Conservation (phyloP, 2,797 vertebrate species). For the Thamnophis elegans region DNA sequence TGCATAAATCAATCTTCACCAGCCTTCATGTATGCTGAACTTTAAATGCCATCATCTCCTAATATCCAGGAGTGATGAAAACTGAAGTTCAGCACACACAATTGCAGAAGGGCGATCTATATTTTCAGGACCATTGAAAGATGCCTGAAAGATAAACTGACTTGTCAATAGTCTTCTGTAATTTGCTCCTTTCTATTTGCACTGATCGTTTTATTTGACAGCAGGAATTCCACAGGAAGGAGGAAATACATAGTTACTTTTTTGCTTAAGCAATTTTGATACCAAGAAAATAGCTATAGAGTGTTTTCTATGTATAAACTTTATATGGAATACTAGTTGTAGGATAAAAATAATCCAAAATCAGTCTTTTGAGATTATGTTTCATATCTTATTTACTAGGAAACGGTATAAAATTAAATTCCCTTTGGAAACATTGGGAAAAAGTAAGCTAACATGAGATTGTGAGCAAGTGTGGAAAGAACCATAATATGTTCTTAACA, state of each 20-base stretch:
- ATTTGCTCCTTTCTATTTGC: not conserved
- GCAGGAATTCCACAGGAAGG: not conserved
- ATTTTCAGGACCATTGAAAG: not conserved
- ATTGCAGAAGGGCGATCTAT: not conserved
- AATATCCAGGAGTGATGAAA: not conserved
- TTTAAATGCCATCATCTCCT: not conserved
- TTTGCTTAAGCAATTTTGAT: not conserved
- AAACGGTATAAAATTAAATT: not conserved
- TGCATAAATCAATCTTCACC: not conserved
- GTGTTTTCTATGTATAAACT: not conserved
- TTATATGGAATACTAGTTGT: constrained; percentile 14
- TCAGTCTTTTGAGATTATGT: constrained; percentile 23
- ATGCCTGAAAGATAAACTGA: not conserved
- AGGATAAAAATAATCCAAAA: constrained; percentile 17
- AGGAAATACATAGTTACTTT: not conserved
- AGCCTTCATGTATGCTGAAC: not conserved
- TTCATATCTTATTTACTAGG: not conserved
- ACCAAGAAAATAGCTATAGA: not conserved
- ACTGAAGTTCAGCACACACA: not conserved
- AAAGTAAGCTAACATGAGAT: not conserved
- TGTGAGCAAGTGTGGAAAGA: not conserved
- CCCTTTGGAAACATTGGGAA: not conserved
- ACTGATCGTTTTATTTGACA: not conserved
- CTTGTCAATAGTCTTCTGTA: not conserved
- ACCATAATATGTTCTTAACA: not conserved